Evolutionary conservation across 2,888 invertebrate genomes (phyloP).

Genomic region (Myathropa florea): DNA sequence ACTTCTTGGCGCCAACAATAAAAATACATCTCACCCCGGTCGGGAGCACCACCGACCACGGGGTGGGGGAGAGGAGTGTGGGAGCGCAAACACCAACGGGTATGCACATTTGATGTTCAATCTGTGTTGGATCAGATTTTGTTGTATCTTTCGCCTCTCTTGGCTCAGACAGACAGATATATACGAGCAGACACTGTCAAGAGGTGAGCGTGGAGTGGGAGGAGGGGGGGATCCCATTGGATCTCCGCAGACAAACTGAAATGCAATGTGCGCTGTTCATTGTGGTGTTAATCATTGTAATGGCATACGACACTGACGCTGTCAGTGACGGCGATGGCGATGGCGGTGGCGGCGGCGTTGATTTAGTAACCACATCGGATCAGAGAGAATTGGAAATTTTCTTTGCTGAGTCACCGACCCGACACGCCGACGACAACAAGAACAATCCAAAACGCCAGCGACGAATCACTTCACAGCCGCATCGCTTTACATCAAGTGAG

Average conservation of each 20-base stretch:
- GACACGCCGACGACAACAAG: constrained; percentile 10
- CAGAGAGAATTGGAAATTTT: constrained; percentile 37
- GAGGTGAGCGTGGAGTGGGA: background rate
- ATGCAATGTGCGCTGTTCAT: constrained; percentile 27
- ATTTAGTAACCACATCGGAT: constrained; percentile 34
- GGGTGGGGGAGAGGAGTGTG: background rate
- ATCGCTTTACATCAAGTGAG: constrained; percentile 41
- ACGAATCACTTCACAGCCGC: background rate
- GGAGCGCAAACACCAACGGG: constrained; percentile 1
- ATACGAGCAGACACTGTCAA: constrained; percentile 9
- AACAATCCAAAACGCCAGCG: constrained; percentile 16
- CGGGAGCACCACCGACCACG: background rate
- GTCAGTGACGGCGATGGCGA: background rate
- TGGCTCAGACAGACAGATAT: constrained; percentile 24
- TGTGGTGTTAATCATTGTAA: constrained; percentile 61
- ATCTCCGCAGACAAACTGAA: constrained; percentile 20
- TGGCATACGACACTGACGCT: constrained; percentile 51
- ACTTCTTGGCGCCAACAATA: constrained; percentile 67
- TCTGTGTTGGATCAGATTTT: constrained; percentile 11
- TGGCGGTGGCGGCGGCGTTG: background rate
- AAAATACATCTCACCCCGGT: constrained; percentile 45
- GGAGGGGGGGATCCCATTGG: background rate
- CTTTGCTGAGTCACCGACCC: constrained; percentile 61
- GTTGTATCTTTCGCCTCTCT: background rate
- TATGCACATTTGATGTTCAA: constrained; percentile 54